These are phyloP conservation scores for Clinocottus analis DNA, from an alignment of 2,113 vertebrate genomes.

Conservation along the genomic window DNA sequence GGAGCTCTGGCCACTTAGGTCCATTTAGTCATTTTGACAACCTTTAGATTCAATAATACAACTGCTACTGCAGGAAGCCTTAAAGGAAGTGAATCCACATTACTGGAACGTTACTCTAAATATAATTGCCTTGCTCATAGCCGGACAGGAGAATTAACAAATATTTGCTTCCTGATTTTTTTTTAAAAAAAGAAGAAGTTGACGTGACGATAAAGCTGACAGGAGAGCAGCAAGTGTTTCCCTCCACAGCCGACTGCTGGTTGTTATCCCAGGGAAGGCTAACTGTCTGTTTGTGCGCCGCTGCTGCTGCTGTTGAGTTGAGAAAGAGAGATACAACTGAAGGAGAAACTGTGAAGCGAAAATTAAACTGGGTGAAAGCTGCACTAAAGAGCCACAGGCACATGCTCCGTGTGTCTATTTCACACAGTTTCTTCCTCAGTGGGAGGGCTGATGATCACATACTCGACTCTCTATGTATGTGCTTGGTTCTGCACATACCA, in stretches of 20 bases:
- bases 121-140: background rate
- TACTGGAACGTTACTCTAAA: background rate
- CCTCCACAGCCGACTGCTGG: conserved; percentile 4
- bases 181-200: background rate
- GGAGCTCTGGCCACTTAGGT: background rate
- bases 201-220: background rate
- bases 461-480: conserved; percentile 45
- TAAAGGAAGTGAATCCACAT: background rate
- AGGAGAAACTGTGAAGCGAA: conserved; percentile 32
- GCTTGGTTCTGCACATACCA: conserved; percentile 36
- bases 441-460: conserved; percentile 62
- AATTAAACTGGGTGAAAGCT: conserved; percentile 33
- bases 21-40: conserved; percentile 4
- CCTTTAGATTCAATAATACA: conserved; percentile 15
- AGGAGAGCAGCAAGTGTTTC: background rate
- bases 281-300: background rate
- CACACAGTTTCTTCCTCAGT: conserved; percentile 47
- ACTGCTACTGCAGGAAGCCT: background rate
- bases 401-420: conserved; percentile 49
- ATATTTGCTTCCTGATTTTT: conserved; percentile 14
- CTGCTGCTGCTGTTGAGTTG: background rate
- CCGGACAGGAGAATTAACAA: background rate
- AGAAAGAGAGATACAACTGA: conserved; percentile 5
- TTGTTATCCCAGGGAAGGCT: background rate
- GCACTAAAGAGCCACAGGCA: conserved; percentile 50